Conservation (phyloP, 1,140 invertebrate species). For the Drosophila virilis region DNA sequence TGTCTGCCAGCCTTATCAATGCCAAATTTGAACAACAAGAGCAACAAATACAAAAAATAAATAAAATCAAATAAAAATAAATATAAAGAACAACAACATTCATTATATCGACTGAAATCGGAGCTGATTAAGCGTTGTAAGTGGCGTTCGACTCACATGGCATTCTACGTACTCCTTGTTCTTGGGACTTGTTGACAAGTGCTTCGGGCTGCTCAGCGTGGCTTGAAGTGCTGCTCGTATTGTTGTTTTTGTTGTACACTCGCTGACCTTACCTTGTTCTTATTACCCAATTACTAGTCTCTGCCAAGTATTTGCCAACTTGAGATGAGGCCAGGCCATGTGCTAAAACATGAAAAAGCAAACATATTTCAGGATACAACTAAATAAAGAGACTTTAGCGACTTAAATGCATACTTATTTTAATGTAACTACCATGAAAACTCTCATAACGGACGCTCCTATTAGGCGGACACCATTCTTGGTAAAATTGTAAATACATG, state of each 20-base stretch:
- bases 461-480: too few relatives aligned
- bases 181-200: constrained; percentile 52
- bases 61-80: not conserved
- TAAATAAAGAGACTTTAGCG: not conserved
- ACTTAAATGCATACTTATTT: too few relatives aligned
- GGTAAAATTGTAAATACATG: too few relatives aligned
- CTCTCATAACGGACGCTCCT: too few relatives aligned
- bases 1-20: constrained; percentile 67
- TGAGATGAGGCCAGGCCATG: not conserved
- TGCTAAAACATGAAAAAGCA: not conserved
- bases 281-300: constrained; percentile 49
- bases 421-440: too few relatives aligned
- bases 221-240: constrained; percentile 21
- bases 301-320: constrained; percentile 11
- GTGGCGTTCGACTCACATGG: constrained; percentile 29
- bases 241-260: constrained; percentile 2
- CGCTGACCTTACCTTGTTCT: constrained; percentile 54
- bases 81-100: constrained; percentile 23
- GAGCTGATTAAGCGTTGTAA: constrained; percentile 59
- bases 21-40: constrained; percentile 59
- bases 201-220: constrained; percentile 22
- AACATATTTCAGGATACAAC: not conserved
- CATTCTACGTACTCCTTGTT: constrained; percentile 30
- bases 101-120: constrained; percentile 47
- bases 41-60: constrained; percentile 19